phyloP scores from a whole-genome alignment of 2,888 invertebrate species.

The Heteromurus nitidus region DNA sequence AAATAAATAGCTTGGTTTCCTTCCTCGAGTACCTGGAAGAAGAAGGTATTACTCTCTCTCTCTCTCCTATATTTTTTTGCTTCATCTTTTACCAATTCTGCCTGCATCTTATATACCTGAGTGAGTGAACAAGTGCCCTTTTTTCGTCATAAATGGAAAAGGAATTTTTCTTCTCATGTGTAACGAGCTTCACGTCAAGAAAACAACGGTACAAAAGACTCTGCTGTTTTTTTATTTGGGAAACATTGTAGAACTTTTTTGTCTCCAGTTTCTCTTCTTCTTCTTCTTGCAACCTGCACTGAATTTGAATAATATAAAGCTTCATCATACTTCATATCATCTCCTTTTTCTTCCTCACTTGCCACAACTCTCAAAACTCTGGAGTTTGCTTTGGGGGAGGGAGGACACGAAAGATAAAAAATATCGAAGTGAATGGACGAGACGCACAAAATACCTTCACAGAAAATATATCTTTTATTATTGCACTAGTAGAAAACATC shows the following conservation, averaged over 20 bases:
- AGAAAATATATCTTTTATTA: too few relatives aligned
- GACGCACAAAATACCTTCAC: too few relatives aligned
- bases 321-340: conserved; percentile 6
- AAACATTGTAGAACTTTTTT: conserved; percentile 44
- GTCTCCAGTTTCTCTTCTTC: conserved; percentile 1
- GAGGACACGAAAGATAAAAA: too few relatives aligned
- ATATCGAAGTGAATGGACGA: too few relatives aligned
- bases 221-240: conserved; percentile 45
- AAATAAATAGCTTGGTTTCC: conserved; percentile 43
- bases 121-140: conserved; percentile 8
- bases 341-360: background rate
- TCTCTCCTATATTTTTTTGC: too few relatives aligned
- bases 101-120: background rate
- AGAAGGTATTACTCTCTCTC: background rate
- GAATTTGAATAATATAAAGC: conserved; percentile 46
- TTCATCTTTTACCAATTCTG: background rate
- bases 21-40: conserved; percentile 1
- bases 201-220: conserved; percentile 41
- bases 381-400: too few relatives aligned
- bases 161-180: conserved; percentile 35
- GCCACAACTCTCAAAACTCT: too few relatives aligned
- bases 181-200: conserved; percentile 10
- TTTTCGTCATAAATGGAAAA: conserved; percentile 48
- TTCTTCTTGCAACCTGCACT: conserved; percentile 25
- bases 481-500: too few relatives aligned